These are phyloP conservation scores for Cynoglossus semilaevis DNA, from an alignment of 2,113 vertebrate genomes.

Conservation along the genomic window DNA sequence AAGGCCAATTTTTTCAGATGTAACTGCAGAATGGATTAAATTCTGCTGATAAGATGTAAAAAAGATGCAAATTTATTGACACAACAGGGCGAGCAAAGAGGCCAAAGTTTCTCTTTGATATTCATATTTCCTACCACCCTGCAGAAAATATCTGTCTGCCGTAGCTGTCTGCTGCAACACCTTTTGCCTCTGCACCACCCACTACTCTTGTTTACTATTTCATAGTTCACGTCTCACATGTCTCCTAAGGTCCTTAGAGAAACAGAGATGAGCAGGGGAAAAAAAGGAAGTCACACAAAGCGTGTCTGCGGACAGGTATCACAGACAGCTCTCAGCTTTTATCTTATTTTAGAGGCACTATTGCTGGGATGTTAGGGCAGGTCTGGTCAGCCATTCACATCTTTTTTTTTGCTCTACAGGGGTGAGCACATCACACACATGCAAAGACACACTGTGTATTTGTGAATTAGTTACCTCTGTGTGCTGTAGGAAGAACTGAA, in stretches of 20 bases:
- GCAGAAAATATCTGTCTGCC: constrained; percentile 8
- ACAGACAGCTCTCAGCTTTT: constrained; percentile 46
- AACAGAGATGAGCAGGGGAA: constrained; percentile 36
- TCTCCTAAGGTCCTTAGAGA: constrained; percentile 34
- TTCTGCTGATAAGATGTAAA: constrained; percentile 32
- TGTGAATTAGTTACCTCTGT: constrained; percentile 28
- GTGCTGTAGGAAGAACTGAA: constrained; percentile 29
- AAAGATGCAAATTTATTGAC: constrained; percentile 66
- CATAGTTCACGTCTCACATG: constrained; percentile 26
- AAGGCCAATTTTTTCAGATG: constrained; percentile 23
- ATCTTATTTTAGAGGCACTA: constrained; percentile 59
- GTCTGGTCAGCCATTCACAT: constrained; percentile 40
- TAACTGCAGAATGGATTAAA: constrained; percentile 41
- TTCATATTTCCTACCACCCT: constrained; percentile 63
- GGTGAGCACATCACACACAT: constrained; percentile 16
- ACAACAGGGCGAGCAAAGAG: constrained; percentile 57
- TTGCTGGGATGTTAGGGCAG: constrained; percentile 39
- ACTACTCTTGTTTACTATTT: constrained; percentile 42
- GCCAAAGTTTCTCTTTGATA: constrained; percentile 71
- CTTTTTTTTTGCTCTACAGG: constrained; percentile 37
- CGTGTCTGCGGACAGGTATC: constrained; percentile 40
- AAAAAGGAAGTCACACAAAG: constrained; percentile 23
- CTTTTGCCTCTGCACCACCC: constrained; percentile 32
- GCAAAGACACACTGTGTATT: neutral
- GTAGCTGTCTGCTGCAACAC: neutral